These are phyloP conservation scores for Apeltes quadracus DNA, from an alignment of 2,113 vertebrate species.

Conservation along the genomic window DNA sequence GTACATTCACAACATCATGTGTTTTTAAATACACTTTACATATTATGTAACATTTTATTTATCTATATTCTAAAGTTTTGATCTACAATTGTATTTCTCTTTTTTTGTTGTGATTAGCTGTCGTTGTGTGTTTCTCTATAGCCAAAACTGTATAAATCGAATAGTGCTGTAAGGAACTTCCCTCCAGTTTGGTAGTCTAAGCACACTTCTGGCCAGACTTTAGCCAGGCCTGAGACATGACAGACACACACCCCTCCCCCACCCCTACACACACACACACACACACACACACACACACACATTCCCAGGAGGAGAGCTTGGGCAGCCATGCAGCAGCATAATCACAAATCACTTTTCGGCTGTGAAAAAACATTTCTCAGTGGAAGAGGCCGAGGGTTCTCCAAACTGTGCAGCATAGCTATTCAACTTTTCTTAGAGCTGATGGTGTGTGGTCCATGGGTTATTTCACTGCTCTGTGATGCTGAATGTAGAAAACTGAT, in stretches of 20 bases:
- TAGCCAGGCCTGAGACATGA: slow-evolving; percentile 29
- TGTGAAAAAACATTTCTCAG: slow-evolving; percentile 36
- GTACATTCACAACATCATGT: neutral
- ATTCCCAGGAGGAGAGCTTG: slow-evolving; percentile 32
- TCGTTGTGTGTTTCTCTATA: neutral
- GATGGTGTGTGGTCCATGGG: slow-evolving; percentile 10
- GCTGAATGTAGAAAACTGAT: slow-evolving; percentile 12
- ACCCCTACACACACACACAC: slow-evolving; percentile 1
- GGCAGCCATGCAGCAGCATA: slow-evolving; percentile 5
- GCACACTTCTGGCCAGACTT: slow-evolving; percentile 21
- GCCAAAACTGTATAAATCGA: neutral
- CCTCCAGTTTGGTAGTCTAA: slow-evolving; percentile 25
- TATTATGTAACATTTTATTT: too few species aligned
- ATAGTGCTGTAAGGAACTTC: neutral
- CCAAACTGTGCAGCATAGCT: neutral
- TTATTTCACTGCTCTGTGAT: neutral
- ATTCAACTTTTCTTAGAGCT: slow-evolving; percentile 15
- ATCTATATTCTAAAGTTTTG: neutral
- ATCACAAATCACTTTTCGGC: slow-evolving; percentile 22
- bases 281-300: slow-evolving; percentile 19
- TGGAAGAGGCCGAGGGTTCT: slow-evolving; percentile 16
- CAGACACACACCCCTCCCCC: slow-evolving; percentile 17
- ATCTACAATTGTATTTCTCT: neutral
- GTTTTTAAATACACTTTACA: neutral
- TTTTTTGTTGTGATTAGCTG: neutral